Base-by-base conservation (phyloP, 1,140 invertebrate species). In the Caenorhabditis inopinata region DNA sequence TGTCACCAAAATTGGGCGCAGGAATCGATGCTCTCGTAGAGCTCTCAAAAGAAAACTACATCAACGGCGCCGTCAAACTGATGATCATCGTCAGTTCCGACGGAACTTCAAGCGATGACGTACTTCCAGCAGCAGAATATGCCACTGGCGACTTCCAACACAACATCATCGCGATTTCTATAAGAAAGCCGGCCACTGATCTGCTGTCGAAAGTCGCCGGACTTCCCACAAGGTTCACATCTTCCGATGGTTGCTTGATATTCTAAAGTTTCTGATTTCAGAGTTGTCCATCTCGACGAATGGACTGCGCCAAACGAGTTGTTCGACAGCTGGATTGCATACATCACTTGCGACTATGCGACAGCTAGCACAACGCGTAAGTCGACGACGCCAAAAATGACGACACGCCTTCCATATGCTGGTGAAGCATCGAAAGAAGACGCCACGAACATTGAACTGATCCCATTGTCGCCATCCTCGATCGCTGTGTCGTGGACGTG, bases 401-500 rank as follows among this genome's bases (percentile, higher is more conserved):
- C 45, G 16, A 27, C 53, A 14, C n/a, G 76, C 14, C 38, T 53
- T 79, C 58, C 35, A 79, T 58, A 46, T 23, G 51, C 27, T 18
- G 38, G 47, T 29, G 25, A 45, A 7, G 73, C 49, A 38, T 45
- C 35, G 5, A 42, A 75, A 18, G 47, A 75, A 18, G 82, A 87
- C 68, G 85, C 85, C 12, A 76, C 83, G 14, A 85, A 87, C 75
- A 79, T 86, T 35, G 80, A 83, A 49, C 32, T 86, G n/a, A 81
- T 80, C 27, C 81, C 85, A 27, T n/a, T 86, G 25, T 83, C 81
- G 11, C 83, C 85, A n/a, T 82, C 74, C 16, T 87, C 85, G 0
- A 68, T 86, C 21, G 75, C 78, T 16, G 85, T 86, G 25, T 83
- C 83, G 6, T 86, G 85, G 85, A 87, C 83, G 12, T 87, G 85